Base-by-base conservation (phyloP, 2,113 vertebrate species). In the Saccopteryx bilineata region DNA sequence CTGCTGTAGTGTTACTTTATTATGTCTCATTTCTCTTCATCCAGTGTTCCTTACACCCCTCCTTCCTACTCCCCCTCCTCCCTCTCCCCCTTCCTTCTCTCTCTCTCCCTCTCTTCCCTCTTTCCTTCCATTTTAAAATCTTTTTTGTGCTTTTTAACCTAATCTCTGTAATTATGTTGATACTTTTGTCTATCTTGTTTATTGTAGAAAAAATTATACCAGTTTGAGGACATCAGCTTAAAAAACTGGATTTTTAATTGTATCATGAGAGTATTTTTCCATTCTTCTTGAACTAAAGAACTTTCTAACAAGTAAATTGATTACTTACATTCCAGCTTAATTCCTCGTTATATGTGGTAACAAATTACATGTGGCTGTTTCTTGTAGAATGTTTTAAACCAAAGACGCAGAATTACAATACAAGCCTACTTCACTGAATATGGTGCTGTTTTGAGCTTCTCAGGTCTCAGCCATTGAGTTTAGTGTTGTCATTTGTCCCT, bases 221-320 rank as follows among this genome's bases (percentile, higher is more conserved):
- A 60, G 19, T 63, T 66, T 86, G 54, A 82, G 15, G 39, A 80
- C 0, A 3, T 69, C 50, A 71, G 11, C 31, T 88, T 83, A 46
- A 84, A 83, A 83, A 72, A 11, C 28, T 82, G 39, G 24, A 79
- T 80, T 92, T 12, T 87, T 74, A 58, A 28, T 81, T 82, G 8
- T 33, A 39, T 87, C n/a, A 58, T 48, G 39, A 61, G 76, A 93
- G 21, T 76, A 50, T 85, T 91, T 82, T 83, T 46, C 50, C 11
- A 85, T 91, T 93, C 60, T 61, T 66, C 89, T 87, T 93, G 12
- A 90, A 80, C 8, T 13, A 52, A 84, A 80, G 15, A 66, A 66
- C 46, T 91, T 96, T 90, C 68, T 75, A 46, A 74, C 85, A 87
- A 87, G 61, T 91, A 61, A 94, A 56, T 93, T 75, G 91, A 63